Evolutionary conservation across 2,797 vertebrate species (phyloP), one percentile per base, ranked within the genome.

Genomic region (Aeoliscus strigatus): DNA sequence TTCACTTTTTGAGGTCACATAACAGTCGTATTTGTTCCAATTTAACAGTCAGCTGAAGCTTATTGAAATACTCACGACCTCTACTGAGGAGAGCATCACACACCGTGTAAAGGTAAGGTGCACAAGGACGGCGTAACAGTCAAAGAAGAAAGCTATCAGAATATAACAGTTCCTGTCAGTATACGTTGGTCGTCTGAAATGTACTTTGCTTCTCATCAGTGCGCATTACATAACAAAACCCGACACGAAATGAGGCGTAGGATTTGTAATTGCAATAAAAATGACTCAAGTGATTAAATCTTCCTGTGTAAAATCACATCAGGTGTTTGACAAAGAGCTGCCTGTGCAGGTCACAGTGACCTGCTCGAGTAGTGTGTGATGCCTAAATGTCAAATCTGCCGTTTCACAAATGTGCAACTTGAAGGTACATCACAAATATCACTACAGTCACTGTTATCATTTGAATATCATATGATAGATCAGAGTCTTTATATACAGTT

Each of bases 1-100:
- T n/a, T n/a, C n/a, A n/a, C 38, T 37, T 38, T 58, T 66, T 16
- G 41, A 56, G 32, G 41, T 62, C 65, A 75, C 32, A 44, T 87
- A 89, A 88, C 86, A 88, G 87, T 90, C 85, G 12, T 82, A 61
- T 66, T 49, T 64, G 62, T n/a, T n/a, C n/a, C n/a, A n/a, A n/a
- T n/a, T 55, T 60, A 88, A 90, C 86, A 90, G 87, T 88, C 87
- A 70, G 65, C 56, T 70, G 53, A 73, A 73, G 64, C 73, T 73
- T 72, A 75, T 55, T 62, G 45, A 67, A 61, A 63, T 55, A 53
- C 56, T 66, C 57, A 70, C 41, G 70, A 44, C 48, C 77, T 80
- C 57, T n/a, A 39, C 56, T 27, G 60, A 73, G 36, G 71, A 69
- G 53, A 48, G 51, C 51, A 39, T 70, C 62, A 57, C 43, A 65